Conservation (phyloP, 2,888 invertebrate species). For the Cheiracanthium punctorium region DNA sequence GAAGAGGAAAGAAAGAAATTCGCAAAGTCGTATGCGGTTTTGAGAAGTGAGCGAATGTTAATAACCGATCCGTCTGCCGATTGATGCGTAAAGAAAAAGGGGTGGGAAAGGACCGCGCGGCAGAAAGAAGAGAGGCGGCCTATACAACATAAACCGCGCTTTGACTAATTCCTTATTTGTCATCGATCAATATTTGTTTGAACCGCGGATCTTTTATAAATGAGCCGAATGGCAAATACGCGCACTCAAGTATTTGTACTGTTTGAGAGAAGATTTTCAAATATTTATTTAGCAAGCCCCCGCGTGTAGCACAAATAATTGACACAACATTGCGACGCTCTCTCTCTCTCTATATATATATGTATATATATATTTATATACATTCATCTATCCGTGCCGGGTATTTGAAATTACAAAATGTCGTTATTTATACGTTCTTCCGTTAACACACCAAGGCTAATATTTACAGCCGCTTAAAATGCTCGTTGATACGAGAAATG, state of each 20-base stretch:
- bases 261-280: slow-evolving; percentile 69
- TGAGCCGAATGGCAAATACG: slow-evolving; percentile 67
- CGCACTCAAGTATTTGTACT: slow-evolving; percentile 67
- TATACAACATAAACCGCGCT: slow-evolving; percentile 27
- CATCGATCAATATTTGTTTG: slow-evolving; percentile 69
- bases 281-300: slow-evolving; percentile 64
- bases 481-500: slow-evolving; percentile 34
- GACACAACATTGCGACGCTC: slow-evolving; percentile 61
- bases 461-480: slow-evolving; percentile 67
- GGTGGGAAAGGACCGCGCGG: slow-evolving; percentile 28
- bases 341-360: slow-evolving; percentile 1
- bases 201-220: slow-evolving; percentile 69
- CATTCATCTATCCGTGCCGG: slow-evolving; percentile 49
- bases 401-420: slow-evolving; percentile 68
- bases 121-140: slow-evolving; percentile 24
- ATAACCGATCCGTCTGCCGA: slow-evolving; percentile 31
- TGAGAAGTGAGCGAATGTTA: slow-evolving; percentile 54
- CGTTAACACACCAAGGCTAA: slow-evolving; percentile 55
- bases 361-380: slow-evolving; percentile 17
- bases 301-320: slow-evolving; percentile 67
- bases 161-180: slow-evolving; percentile 69
- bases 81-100: slow-evolving; percentile 26
- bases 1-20: slow-evolving; percentile 34
- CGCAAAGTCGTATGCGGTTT: slow-evolving; percentile 44
- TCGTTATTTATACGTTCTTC: slow-evolving; percentile 65